Base-by-base conservation (phyloP, 2,113 vertebrate genomes). In the Onychorhynchus coronatus region DNA sequence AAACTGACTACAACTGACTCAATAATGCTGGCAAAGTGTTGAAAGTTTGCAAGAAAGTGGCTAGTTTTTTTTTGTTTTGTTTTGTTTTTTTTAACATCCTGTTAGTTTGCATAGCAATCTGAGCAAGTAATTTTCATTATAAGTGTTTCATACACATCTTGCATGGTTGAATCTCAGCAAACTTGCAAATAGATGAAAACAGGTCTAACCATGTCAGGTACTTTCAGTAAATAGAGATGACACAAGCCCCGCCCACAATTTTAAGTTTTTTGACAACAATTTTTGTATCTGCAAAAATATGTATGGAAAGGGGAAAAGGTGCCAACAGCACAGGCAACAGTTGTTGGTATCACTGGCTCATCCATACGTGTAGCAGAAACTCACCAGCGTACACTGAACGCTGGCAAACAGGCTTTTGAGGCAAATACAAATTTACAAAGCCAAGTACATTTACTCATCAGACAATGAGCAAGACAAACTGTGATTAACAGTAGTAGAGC, bases 391-490 rank as follows among this genome's bases (percentile, higher is more conserved):
- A 66, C 35, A 30, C 65, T 7, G 39, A 89, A 77, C 0, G 0
- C 47, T 67, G 56, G 46, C 70, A 66, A 84, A n/a, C 17, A 18
- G 63, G 86, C 14, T 2, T 55, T 25, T 52, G 83, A 88, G 77
- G 27, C 73, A 87, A 89, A 85, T 37, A 78, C 11, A 72, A 19
- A 89, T 90, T 90, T 49, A 79, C 80, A 89, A 92, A 92, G 93
- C 44, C 56, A 89, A 93, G 56, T 61, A 55, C 77, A 58, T 90
- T 80, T 86, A 93, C 55, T 92, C 83, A 89, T 72, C 89, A 87
- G 94, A 71, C 84, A 85, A 59, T 41, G 81, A 92, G 84, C 82
- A 86, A 89, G 63, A 89, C 61, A 85, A 74, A 78, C 82, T 52
- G 35, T 78, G 76, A 92, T 84, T 87, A 95, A 92, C 59, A 44